Evolutionary conservation across 2,113 vertebrate species (phyloP).

Genomic region (Tetrao urogallus): DNA sequence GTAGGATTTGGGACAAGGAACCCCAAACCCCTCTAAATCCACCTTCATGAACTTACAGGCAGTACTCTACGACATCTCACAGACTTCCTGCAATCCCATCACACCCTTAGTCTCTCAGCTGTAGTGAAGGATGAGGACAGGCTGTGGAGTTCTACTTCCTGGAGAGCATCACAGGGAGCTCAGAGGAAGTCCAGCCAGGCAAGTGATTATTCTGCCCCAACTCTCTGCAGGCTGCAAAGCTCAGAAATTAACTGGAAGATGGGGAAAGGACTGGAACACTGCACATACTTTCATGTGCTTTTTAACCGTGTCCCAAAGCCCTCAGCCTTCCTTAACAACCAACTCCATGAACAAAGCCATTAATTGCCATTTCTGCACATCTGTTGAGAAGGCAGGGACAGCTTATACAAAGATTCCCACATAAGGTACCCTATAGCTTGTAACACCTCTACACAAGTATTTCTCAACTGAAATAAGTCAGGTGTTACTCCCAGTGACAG

Average conservation of each 20-base stretch:
- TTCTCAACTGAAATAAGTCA: background rate
- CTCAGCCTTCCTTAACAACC: background rate
- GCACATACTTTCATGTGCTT: fast-evolving
- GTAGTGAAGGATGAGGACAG: background rate
- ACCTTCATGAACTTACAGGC: background rate
- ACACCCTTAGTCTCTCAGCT: background rate
- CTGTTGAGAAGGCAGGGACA: background rate
- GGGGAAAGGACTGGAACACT: background rate
- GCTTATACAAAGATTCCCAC: background rate
- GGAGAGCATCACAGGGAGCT: background rate
- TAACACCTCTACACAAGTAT: background rate
- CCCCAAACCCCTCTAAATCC: background rate
- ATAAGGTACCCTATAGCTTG: background rate
- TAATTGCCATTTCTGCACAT: background rate
- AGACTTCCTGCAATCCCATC: background rate
- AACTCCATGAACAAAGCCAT: background rate
- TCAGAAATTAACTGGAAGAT: background rate
- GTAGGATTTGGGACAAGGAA: background rate
- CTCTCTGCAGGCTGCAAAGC: background rate
- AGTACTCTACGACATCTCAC: background rate
- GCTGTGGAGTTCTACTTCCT: background rate
- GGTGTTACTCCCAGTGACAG: background rate
- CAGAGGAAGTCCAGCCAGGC: background rate
- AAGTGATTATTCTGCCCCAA: background rate
- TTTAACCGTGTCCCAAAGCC: background rate